Percentiles rank a stretch among this genome's conserved stretches.
These are phyloP conservation scores for Rhamphomyia laevipes DNA, from an alignment of 2,888 invertebrate genomes.

Conservation along the genomic window DNA sequence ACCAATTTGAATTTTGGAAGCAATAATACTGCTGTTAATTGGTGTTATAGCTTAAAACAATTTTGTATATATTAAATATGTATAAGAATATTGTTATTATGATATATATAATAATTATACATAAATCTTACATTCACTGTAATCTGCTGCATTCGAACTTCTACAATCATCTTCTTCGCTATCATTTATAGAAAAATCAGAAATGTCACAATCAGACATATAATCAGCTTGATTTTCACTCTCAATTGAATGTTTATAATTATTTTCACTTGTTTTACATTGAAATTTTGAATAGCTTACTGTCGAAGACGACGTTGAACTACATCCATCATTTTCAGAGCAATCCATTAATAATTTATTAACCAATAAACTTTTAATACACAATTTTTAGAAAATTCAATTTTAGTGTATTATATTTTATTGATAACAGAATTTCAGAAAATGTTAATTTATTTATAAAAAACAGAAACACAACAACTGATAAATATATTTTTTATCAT, in stretches of 20 bases:
- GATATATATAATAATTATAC: not conserved
- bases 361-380: no score
- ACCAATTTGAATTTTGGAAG: not conserved
- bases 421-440: no score
- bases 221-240: not conserved
- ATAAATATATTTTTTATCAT: no score
- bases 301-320: not conserved
- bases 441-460: no score
- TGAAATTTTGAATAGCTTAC: not conserved
- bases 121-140: conserved; percentile 22
- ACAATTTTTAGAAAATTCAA: no score
- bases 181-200: conserved; percentile 63
- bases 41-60: not conserved
- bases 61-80: not conserved
- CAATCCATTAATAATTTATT: no score
- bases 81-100: not conserved
- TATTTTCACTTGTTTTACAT: not conserved
- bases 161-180: conserved; percentile 60
- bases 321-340: not conserved
- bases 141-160: conserved; percentile 21
- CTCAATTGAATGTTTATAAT: not conserved
- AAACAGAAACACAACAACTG: no score
- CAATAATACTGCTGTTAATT: not conserved
- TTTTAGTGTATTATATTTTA: no score
- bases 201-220: conserved; percentile 33